Evolutionary conservation across 92 coral and sea anemone genomes (phyloP).

Genomic region (Micromussa lordhowensis): DNA sequence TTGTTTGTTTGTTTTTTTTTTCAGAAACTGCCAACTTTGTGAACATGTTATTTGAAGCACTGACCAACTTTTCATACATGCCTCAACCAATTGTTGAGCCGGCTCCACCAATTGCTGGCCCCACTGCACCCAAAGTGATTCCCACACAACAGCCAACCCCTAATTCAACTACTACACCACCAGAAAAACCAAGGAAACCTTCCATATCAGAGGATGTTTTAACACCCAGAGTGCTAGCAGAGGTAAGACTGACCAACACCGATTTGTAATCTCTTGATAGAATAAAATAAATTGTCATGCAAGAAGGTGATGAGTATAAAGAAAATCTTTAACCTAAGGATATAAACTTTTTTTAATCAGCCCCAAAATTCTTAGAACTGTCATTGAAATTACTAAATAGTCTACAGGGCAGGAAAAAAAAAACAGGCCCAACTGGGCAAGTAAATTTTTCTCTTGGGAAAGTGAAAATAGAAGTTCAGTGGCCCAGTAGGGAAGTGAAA

Average conservation of each 20-base stretch:
- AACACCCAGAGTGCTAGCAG: slow-evolving; percentile 49
- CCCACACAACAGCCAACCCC: slow-evolving; percentile 30
- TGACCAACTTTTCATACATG: slow-evolving; percentile 77
- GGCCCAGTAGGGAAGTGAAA: too few relatives aligned
- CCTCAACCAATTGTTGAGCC: slow-evolving; percentile 65
- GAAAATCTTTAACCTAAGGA: too few relatives aligned
- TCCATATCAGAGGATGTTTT: slow-evolving; percentile 69
- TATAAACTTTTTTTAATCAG: too few relatives aligned
- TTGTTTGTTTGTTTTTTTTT: background rate
- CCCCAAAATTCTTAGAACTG: too few relatives aligned
- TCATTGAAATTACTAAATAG: too few relatives aligned
- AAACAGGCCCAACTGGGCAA: too few relatives aligned
- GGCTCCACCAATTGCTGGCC: slow-evolving; percentile 50
- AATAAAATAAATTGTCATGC: too few relatives aligned
- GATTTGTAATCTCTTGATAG: too few relatives aligned
- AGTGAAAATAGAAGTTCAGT: too few relatives aligned
- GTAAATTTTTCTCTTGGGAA: too few relatives aligned
- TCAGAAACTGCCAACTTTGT: slow-evolving; percentile 91
- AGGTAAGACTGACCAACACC: slow-evolving; percentile 29
- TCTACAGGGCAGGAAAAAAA: too few relatives aligned
- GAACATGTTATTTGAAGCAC: slow-evolving; percentile 87
- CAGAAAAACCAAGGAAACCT: slow-evolving; percentile 63
- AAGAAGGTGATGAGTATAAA: too few relatives aligned
- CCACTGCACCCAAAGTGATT: slow-evolving; percentile 28
- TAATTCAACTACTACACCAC: slow-evolving; percentile 25